phyloP scores from a whole-genome alignment of 2,888 invertebrate genomes.

The Standfussiana lucernea region DNA sequence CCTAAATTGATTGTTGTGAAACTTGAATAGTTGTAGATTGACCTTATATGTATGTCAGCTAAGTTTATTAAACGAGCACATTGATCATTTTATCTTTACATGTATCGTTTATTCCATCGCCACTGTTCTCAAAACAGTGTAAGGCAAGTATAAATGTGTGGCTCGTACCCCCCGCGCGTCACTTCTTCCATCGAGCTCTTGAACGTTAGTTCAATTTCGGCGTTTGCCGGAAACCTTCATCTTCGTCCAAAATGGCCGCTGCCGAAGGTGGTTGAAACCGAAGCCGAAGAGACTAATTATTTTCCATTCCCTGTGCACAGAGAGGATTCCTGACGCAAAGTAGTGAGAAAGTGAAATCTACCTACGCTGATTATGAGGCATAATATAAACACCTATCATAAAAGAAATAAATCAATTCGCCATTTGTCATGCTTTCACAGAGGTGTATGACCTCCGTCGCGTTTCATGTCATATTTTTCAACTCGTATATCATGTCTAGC shows the following conservation, averaged over 20 bases:
- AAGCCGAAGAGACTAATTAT: not conserved
- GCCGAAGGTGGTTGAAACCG: not conserved
- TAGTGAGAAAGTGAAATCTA: not conserved
- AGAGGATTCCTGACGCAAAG: not conserved
- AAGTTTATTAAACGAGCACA: not conserved
- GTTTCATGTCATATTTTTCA: conserved; percentile 14
- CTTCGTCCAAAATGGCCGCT: too few species aligned
- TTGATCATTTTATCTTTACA: not conserved
- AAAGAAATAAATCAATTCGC: conserved; percentile 15
- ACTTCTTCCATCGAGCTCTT: not conserved
- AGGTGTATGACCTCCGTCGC: conserved; percentile 2
- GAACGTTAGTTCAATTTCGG: not conserved
- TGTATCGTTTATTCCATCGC: not conserved
- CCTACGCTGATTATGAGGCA: not conserved
- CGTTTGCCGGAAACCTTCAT: too few species aligned
- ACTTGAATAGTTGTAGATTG: not conserved
- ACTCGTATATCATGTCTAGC: conserved; percentile 11
- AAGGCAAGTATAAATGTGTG: not conserved
- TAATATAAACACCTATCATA: not conserved
- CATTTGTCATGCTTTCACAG: conserved; percentile 13
- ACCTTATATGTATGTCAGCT: not conserved
- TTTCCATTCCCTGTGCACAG: not conserved
- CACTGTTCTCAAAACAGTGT: not conserved
- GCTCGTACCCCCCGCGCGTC: too few species aligned
- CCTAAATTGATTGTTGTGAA: not conserved